Conservation (phyloP, 2,797 vertebrate species). For the Mionectes olivaceus region DNA sequence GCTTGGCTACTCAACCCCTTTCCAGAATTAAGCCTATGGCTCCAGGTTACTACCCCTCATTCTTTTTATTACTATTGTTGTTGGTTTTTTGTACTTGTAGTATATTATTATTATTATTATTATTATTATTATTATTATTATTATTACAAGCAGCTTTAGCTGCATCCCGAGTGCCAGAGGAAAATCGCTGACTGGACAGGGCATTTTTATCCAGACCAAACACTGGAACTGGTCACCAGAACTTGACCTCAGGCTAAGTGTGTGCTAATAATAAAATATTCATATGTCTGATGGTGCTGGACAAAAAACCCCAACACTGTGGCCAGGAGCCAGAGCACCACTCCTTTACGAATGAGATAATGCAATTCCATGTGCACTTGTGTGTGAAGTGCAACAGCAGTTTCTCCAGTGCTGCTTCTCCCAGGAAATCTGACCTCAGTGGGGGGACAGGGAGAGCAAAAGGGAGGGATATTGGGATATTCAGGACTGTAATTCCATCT, state of each 20-base stretch:
- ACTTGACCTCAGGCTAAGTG: background rate
- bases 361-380: background rate
- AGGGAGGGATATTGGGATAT: background rate
- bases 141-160: background rate
- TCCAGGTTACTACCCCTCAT: background rate
- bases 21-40: background rate
- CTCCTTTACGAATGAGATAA: background rate
- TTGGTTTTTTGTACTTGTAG: background rate
- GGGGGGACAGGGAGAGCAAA: background rate
- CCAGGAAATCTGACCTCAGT: accelerated
- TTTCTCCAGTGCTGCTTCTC: background rate
- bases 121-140: background rate
- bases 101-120: background rate
- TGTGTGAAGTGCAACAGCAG: background rate
- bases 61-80: background rate
- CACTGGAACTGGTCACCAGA: background rate
- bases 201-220: background rate
- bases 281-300: background rate
- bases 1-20: background rate
- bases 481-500: background rate
- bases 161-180: background rate
- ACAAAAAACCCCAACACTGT: background rate
- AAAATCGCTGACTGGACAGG: background rate
- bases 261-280: background rate
- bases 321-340: background rate